A percentile compares a stretch with the other conserved stretches of the same genome.
These are phyloP conservation scores for Rissa tridactyla DNA, from an alignment of 2,113 vertebrate species.

Conservation along the genomic window DNA sequence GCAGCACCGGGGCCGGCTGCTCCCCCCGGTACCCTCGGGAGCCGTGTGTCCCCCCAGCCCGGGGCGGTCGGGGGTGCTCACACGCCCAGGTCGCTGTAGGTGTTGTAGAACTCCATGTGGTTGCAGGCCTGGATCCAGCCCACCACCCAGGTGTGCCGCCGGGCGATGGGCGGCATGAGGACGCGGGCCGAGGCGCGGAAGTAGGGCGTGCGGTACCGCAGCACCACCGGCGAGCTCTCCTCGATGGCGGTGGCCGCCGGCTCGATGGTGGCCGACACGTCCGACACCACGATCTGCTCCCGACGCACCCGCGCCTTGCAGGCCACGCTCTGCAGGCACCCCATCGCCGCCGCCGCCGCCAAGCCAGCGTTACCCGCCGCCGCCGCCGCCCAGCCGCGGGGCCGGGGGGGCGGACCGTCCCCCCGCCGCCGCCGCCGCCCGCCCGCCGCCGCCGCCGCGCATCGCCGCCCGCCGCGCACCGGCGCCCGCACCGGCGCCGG, in stretches of 20 bases:
- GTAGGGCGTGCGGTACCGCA: slow-evolving; percentile 96
- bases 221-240: slow-evolving; percentile 95
- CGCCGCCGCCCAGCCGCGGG: slow-evolving; percentile 43
- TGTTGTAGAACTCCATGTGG: slow-evolving; percentile 99
- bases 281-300: slow-evolving; percentile 93
- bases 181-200: slow-evolving; percentile 94
- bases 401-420: not conserved
- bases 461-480: not conserved
- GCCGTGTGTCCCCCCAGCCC: not conserved
- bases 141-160: slow-evolving; percentile 95
- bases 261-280: slow-evolving; percentile 94
- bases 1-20: not conserved
- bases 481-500: not conserved
- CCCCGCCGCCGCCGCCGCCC: not conserved
- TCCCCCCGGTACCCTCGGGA: not conserved
- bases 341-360: slow-evolving; percentile 77
- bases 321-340: slow-evolving; percentile 94
- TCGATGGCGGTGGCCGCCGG: slow-evolving; percentile 92
- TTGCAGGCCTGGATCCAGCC: slow-evolving; percentile 99
- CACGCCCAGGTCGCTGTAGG: slow-evolving; percentile 80
- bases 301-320: slow-evolving; percentile 93
- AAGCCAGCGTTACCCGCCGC: not conserved
- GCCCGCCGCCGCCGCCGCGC: no score
- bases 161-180: slow-evolving; percentile 91
- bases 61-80: not conserved